Evolutionary conservation across 2,113 vertebrate species (phyloP), one percentile per base, ranked within the genome.

Genomic region (Leptobrachium ailaonicum): DNA sequence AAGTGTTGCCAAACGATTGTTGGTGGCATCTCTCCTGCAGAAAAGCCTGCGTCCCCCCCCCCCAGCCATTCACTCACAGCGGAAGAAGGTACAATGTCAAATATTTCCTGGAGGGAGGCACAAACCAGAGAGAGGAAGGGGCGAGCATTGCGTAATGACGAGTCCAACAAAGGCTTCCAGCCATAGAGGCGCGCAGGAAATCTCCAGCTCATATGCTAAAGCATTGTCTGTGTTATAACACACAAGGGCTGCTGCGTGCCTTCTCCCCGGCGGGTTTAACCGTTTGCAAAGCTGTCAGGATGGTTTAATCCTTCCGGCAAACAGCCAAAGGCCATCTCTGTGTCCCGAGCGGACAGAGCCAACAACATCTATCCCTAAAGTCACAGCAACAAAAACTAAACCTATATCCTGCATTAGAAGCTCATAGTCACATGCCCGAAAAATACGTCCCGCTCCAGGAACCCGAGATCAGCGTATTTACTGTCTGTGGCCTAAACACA

Each of bases 31-130:
- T 60, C 13, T 60, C 56, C 56, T 14, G 56, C 11, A 60, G 13
- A 20, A 45, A 50, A 6, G 43, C 43, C 68, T 50, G 20, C 20
- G 20, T 32, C 20, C 20, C 20, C 20, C 20, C 20, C 20, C 20
- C 20, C 44, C 44, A 43, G 68, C 68, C 14, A 71, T 71, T 71
- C 75, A 10, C 54, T 20, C 45, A 42, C 40, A 58, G 50, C 44
- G 75, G 75, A 77, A 77, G 44, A 58, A 43, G 53, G 40, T 56
- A 71, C 76, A 71, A 79, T 71, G 68, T 32, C 68, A 71, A 50
- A 50, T 43, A 63, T 40, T 62, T 81, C 79, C 73, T 58, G 71
- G 20, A 75, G 78, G 20, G 62, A 43, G 41, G 41, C 9, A 7
- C 1, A 63, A 2, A 68, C 66, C 44, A 14, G 8, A 50, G 14